Conservation (phyloP, 2,797 vertebrate species). For the Malurus splendens region DNA sequence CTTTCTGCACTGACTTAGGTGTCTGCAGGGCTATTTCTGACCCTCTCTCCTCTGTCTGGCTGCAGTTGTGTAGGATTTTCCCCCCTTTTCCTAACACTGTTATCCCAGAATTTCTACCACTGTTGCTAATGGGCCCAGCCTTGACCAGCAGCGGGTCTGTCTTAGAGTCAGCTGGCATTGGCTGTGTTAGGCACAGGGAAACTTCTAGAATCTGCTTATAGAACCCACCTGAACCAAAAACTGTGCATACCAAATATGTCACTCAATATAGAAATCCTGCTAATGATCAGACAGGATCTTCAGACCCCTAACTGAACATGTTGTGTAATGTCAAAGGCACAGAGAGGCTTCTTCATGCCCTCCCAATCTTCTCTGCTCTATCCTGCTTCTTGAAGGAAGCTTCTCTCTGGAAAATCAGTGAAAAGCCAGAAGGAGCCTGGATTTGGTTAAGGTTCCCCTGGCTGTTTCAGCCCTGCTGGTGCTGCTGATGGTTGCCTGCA, state of each 20-base stretch:
- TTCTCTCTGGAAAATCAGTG: background rate
- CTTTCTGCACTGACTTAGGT: background rate
- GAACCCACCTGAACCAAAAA: background rate
- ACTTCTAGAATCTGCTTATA: background rate
- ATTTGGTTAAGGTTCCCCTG: background rate
- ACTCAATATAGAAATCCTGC: background rate
- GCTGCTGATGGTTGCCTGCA: background rate
- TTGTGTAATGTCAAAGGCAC: background rate
- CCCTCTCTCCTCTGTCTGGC: background rate
- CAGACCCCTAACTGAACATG: background rate
- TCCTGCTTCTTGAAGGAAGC: background rate
- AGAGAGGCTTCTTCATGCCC: background rate
- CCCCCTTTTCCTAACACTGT: background rate
- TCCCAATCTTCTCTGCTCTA: background rate
- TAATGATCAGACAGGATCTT: background rate
- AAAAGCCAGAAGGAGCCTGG: background rate
- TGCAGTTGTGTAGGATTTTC: background rate
- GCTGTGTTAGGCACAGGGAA: background rate
- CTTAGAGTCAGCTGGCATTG: background rate
- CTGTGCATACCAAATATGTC: background rate
- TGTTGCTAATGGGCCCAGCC: accelerated
- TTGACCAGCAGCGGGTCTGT: background rate
- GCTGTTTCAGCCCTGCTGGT: background rate
- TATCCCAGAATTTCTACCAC: background rate
- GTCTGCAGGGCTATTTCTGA: background rate